Conservation (phyloP, 2,797 vertebrate genomes). For the Characodon lateralis region DNA sequence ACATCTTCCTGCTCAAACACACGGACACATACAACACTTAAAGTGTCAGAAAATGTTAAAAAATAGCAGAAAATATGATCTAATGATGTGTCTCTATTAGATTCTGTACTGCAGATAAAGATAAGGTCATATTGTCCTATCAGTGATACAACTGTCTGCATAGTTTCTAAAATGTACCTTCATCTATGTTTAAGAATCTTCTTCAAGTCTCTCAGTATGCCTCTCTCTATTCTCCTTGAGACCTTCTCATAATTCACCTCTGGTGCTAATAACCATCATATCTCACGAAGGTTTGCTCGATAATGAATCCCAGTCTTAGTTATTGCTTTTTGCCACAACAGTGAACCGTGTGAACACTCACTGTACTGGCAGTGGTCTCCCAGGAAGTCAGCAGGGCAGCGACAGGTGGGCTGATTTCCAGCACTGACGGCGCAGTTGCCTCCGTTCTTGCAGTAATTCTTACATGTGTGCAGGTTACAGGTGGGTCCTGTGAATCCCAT, state of each 20-base stretch:
- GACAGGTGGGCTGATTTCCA: conserved; percentile 95
- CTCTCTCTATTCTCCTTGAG: not conserved
- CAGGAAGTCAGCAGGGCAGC: conserved; percentile 83
- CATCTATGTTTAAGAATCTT: no score
- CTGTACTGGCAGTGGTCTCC: conserved; percentile 94
- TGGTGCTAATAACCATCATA: not conserved
- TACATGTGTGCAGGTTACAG: conserved; percentile 90
- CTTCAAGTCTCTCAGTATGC: no score
- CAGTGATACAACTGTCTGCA: no score
- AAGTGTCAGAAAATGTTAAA: not conserved
- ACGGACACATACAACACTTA: conserved; percentile 23
- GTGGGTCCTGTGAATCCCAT: conserved; percentile 91
- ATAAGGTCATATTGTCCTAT: not conserved
- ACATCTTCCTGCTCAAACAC: conserved; percentile 83
- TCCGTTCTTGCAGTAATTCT: conserved; percentile 88
- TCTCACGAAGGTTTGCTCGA: no score
- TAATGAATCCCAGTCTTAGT: not conserved
- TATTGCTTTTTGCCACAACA: not conserved
- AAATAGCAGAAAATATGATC: not conserved
- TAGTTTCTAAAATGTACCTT: no score
- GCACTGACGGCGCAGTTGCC: conserved; percentile 90
- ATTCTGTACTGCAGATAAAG: not conserved
- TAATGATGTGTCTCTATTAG: not conserved
- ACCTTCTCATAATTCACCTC: not conserved
- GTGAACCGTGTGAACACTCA: conserved; percentile 74